phyloP scores from a whole-genome alignment of 2,888 invertebrate genomes.

The Griposia aprilina region DNA sequence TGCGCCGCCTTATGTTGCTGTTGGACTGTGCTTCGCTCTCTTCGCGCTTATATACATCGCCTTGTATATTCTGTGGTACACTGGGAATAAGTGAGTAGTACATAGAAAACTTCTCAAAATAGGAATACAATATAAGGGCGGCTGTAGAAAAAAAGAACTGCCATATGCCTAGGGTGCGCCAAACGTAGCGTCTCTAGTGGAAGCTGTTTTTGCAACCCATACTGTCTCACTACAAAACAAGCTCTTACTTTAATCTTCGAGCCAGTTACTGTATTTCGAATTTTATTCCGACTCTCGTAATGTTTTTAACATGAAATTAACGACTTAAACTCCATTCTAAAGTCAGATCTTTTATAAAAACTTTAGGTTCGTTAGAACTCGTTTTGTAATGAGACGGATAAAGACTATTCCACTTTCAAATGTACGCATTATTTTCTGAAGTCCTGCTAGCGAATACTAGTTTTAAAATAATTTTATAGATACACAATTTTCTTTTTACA shows the following conservation, averaged over 20 bases:
- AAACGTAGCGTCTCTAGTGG: neutral
- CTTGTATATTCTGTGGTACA: slow-evolving; percentile 92
- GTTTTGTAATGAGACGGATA: too few species aligned
- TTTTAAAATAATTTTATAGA: too few species aligned
- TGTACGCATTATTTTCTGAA: neutral
- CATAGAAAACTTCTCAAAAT: neutral
- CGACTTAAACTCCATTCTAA: too few species aligned
- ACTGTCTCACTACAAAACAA: neutral
- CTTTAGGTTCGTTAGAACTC: too few species aligned
- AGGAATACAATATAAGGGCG: neutral
- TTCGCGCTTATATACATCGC: slow-evolving; percentile 91
- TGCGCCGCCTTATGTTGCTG: slow-evolving; percentile 92
- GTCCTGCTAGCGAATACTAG: neutral
- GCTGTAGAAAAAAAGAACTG: neutral
- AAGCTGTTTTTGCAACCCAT: neutral
- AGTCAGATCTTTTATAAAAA: too few species aligned
- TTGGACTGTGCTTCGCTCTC: slow-evolving; percentile 90
- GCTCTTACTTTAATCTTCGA: too few species aligned
- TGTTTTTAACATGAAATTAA: neutral
- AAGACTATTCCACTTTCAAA: neutral
- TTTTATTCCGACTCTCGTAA: neutral
- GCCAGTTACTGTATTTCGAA: neutral
- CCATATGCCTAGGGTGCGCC: neutral
- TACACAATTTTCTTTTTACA: too few species aligned
- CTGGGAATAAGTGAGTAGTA: slow-evolving; percentile 91